These are phyloP conservation scores for Xiphias gladius DNA, from an alignment of 2,113 vertebrate genomes.

Conservation along the genomic window DNA sequence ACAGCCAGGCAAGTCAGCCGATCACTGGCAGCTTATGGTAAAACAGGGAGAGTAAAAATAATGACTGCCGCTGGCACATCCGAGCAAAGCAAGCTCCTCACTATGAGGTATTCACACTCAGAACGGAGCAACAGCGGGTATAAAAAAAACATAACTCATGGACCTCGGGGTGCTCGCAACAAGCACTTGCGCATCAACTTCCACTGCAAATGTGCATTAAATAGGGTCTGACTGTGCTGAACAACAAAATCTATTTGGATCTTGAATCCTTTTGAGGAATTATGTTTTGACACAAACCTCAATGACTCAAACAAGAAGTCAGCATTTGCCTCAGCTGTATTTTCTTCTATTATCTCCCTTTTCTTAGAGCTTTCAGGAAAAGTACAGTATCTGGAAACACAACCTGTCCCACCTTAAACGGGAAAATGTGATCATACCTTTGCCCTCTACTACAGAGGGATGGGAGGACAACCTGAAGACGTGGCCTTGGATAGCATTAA, in stretches of 20 bases:
- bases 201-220: slow-evolving; percentile 26
- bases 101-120: background rate
- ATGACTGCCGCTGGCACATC: slow-evolving; percentile 54
- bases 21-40: slow-evolving; percentile 33
- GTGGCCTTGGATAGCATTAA: background rate
- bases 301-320: slow-evolving; percentile 8
- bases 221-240: slow-evolving; percentile 23
- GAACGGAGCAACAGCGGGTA: background rate
- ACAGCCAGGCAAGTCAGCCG: slow-evolving; percentile 46
- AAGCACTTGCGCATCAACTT: slow-evolving; percentile 38
- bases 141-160: slow-evolving; percentile 23
- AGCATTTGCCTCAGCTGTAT: background rate
- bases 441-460: too few relatives aligned
- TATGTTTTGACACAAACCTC: background rate
- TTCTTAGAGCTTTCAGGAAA: background rate
- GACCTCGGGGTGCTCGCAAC: slow-evolving; percentile 12
- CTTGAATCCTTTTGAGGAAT: slow-evolving; percentile 15
- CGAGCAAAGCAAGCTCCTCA: slow-evolving; percentile 18
- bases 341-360: background rate
- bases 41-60: slow-evolving; percentile 20
- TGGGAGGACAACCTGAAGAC: background rate
- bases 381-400: too few relatives aligned
- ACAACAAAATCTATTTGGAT: background rate
- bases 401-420: background rate
- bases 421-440: background rate